phyloP scores from a whole-genome alignment of 2,888 invertebrate species.

The Lysandra bellargus region DNA sequence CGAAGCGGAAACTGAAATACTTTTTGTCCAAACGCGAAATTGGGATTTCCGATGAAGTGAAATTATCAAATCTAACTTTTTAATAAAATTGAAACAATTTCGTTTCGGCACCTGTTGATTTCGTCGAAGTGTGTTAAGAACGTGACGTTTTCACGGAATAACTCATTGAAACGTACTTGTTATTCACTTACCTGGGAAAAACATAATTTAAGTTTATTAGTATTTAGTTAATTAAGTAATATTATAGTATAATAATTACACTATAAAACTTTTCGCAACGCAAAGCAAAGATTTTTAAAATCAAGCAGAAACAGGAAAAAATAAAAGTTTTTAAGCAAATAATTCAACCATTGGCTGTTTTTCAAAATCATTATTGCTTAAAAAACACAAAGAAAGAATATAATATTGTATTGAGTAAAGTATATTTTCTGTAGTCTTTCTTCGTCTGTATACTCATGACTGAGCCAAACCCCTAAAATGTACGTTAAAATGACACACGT shows the following conservation, averaged over 20 bases:
- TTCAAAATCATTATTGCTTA: not conserved
- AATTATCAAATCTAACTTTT: not conserved
- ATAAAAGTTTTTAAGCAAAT: too few relatives aligned
- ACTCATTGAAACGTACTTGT: not conserved
- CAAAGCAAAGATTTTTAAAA: too few relatives aligned
- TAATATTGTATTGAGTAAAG: too few relatives aligned
- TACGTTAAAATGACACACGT: not conserved
- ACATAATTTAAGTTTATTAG: not conserved
- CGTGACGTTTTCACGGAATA: conserved; percentile 4
- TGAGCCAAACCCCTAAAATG: not conserved
- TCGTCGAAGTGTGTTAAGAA: conserved; percentile 33
- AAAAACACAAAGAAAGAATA: not conserved
- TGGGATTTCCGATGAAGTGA: conserved; percentile 9
- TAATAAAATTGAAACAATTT: conserved; percentile 22
- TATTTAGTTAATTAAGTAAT: not conserved
- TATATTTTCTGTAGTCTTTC: too few relatives aligned
- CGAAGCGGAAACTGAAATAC: conserved; percentile 4
- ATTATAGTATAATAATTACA: too few relatives aligned
- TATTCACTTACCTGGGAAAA: not conserved
- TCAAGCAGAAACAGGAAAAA: too few relatives aligned
- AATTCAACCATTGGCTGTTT: not conserved
- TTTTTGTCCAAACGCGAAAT: conserved; percentile 4
- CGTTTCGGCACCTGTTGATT: conserved; percentile 37
- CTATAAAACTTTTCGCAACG: not conserved
- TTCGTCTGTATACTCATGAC: not conserved